Conservation (phyloP, 2,888 invertebrate species). For the Phengaris arion region DNA sequence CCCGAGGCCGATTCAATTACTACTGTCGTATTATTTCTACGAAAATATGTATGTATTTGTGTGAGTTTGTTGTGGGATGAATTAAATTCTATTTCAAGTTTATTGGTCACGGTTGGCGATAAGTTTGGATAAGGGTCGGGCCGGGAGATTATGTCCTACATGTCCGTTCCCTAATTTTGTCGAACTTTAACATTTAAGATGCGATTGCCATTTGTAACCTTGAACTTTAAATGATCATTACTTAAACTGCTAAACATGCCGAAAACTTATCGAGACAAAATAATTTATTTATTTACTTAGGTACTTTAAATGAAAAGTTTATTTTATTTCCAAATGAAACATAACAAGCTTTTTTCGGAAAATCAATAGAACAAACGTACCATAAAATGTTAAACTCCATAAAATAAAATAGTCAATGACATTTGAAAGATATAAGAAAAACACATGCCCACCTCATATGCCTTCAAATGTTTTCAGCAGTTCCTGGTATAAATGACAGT, state of each 20-base stretch:
- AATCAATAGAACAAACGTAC: no score
- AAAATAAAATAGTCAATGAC: no score
- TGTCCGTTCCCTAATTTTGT: slow-evolving; percentile 3
- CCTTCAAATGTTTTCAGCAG: neutral
- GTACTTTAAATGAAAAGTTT: no score
- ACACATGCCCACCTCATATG: neutral
- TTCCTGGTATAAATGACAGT: slow-evolving; percentile 5
- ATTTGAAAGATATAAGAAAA: neutral
- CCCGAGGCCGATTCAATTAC: slow-evolving; percentile 79
- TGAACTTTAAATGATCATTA: neutral
- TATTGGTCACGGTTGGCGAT: slow-evolving; percentile 69
- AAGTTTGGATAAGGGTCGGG: slow-evolving; percentile 59
- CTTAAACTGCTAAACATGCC: no score
- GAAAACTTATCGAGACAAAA: neutral
- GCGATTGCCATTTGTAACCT: slow-evolving; percentile 1
- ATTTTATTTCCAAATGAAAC: neutral
- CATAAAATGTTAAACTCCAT: no score
- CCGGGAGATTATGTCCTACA: slow-evolving; percentile 32
- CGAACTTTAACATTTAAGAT: slow-evolving; percentile 2
- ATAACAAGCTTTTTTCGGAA: neutral
- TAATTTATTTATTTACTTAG: neutral
- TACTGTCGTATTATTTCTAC: slow-evolving; percentile 76
- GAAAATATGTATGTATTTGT: slow-evolving; percentile 77
- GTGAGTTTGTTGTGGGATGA: slow-evolving; percentile 68
- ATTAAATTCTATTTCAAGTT: slow-evolving; percentile 73